Evolutionary conservation across 2,888 invertebrate genomes (phyloP), one percentile per base, ranked within the genome.

Genomic region (Latrodectus elegans): DNA sequence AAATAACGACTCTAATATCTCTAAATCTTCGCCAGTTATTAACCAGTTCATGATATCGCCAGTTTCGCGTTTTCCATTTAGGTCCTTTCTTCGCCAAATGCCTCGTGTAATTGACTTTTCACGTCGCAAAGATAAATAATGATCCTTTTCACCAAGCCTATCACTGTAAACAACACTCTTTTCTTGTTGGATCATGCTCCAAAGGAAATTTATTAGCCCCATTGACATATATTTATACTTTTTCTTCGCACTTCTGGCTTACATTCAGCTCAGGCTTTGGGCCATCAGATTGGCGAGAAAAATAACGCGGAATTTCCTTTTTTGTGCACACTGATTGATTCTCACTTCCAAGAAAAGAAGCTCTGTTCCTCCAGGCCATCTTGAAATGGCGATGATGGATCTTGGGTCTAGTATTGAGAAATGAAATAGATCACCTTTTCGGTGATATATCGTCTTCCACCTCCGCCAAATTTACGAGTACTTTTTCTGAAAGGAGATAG

Each of bases 91-190:
- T 6, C 38, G 38, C 38, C 60, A 60, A 60, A 60, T 38, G 60
- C 60, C 60, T 52, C 81, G 26, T 75, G 67, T 75, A 82, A 85
- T 79, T 85, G 84, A 85, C 84, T 79, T 84, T 85, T 85, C 79
- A 74, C 68, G 74, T 85, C 84, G 53, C 76, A 26, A 67, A 70
- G 67, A 81, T 86, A 77, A 86, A 81, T 86, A 77, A 86, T 81
- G 86, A 86, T 76, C 76, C 38, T 60, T 60, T n/a, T 15, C 10
- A 14, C 12, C 15, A 72, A 76, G 49, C 65, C 86, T 60, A 77
- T 77, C 80, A 72, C 65, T 72, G 86, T 81, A 86, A 86, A 86
- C 86, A 87, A 87, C 80, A 73, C 81, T 87, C 75, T 81, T 77
- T 87, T 81, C 81, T 76, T 82, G 81, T 87, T 81, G 12, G 86